A percentile compares a stretch with the other conserved stretches of the same genome.
Evolutionary conservation across 1,140 invertebrate species (phyloP).

Genomic region (Zaprionus ornatus): DNA sequence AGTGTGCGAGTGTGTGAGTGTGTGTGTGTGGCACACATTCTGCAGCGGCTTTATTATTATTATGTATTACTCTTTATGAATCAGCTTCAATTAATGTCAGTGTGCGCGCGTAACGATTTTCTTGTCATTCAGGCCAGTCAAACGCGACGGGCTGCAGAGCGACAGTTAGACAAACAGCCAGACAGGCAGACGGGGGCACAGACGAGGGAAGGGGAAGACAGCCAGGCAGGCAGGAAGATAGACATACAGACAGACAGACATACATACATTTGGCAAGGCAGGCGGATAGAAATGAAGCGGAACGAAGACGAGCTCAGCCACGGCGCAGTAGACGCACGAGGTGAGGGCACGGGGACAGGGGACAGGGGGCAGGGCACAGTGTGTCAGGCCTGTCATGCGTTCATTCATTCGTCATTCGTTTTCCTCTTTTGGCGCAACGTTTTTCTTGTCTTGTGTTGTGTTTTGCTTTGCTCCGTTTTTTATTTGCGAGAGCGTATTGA

Average conservation of each 20-base stretch:
- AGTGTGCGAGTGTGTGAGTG: slow-evolving; percentile 12
- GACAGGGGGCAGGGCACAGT: slow-evolving; percentile 12
- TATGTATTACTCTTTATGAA: slow-evolving; percentile 75
- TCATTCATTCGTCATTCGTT: slow-evolving; percentile 77
- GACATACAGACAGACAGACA: background rate
- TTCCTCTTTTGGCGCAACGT: slow-evolving; percentile 58
- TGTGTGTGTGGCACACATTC: slow-evolving; percentile 31
- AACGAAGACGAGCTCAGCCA: slow-evolving; percentile 9
- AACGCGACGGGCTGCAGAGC: slow-evolving; percentile 48
- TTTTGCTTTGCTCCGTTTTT: slow-evolving; percentile 38
- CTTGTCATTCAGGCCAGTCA: slow-evolving; percentile 78
- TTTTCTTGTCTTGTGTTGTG: slow-evolving; percentile 40
- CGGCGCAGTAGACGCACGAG: background rate
- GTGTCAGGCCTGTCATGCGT: slow-evolving; percentile 73
- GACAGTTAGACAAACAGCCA: slow-evolving; percentile 39
- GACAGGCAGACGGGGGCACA: background rate
- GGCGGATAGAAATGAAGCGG: slow-evolving; percentile 33
- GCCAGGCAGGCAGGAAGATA: background rate
- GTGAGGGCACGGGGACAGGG: no score
- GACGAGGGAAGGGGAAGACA: background rate
- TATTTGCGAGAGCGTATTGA: slow-evolving; percentile 67
- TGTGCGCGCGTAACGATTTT: slow-evolving; percentile 67
- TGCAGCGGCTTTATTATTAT: slow-evolving; percentile 59
- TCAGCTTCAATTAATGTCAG: slow-evolving; percentile 81
- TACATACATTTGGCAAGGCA: slow-evolving; percentile 29